A percentile compares a stretch with the other conserved stretches of the same genome.
Conservation (phyloP, 2,888 invertebrate genomes). For the Strigamia crassipes region DNA sequence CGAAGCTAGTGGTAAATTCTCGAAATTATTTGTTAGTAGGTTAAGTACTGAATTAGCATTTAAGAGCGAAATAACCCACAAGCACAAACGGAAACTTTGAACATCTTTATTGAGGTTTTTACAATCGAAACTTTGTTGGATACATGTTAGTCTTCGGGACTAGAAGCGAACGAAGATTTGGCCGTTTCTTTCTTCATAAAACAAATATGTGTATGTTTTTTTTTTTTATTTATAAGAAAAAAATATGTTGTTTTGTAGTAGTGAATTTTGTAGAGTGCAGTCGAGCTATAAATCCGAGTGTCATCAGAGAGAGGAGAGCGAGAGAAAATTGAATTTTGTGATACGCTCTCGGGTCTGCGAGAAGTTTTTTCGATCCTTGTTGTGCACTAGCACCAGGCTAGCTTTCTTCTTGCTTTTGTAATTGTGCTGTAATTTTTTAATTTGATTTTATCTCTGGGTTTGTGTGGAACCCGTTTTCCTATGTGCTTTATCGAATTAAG, state of each 20-base stretch:
- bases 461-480: neutral
- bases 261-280: conserved; percentile 5
- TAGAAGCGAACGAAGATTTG: neutral
- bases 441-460: neutral
- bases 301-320: neutral
- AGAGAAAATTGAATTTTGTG: conserved; percentile 33
- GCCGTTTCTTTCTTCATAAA: neutral
- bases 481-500: conserved; percentile 20
- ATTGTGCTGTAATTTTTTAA: conserved; percentile 33
- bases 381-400: neutral
- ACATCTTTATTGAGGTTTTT: too few species aligned
- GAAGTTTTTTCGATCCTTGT: neutral
- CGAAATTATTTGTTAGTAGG: too few species aligned
- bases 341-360: neutral
- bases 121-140: too few species aligned
- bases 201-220: neutral
- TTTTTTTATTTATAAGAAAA: neutral
- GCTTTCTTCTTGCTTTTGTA: neutral
- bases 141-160: too few species aligned
- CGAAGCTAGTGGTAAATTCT: too few species aligned
- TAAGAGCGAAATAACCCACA: too few species aligned
- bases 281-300: conserved; percentile 20
- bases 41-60: too few species aligned
- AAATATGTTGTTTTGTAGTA: neutral
- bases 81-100: too few species aligned